Base-by-base conservation (phyloP, 1,140 invertebrate genomes). In the Matsumurasca onukii region DNA sequence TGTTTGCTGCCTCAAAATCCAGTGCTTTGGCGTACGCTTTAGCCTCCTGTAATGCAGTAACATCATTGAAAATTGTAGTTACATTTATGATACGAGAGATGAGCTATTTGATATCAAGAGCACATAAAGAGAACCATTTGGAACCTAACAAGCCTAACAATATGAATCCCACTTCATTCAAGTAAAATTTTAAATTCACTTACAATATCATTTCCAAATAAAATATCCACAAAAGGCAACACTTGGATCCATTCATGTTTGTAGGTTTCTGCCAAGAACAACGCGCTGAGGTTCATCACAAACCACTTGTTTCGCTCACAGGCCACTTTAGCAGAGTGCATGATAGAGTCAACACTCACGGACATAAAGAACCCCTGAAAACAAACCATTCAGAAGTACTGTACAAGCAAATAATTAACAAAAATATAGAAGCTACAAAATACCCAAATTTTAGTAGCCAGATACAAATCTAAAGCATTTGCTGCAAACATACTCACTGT, bases 201-300 rank as follows among this genome's bases (percentile, higher is more conserved):
- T 12, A 51, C 49, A 17, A 22, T 51, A 20, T 51, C 49, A n/a
- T 51, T 51, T 3, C 49, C 49, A 51, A 51, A 51, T 22, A 51
- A 51, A 22, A 51, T 3, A 51, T 51, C 49, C 3, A 20, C 24
- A 22, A 9, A 51, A 20, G 49, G 49, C 3, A 51, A 51, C 5
- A 20, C 49, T 20, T 51, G 3, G n/a, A 20, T 51, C 49, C 49
- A 51, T 5, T 22, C 49, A n/a, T 51, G 17, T 22, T 20, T 51
- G 49, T 51, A 51, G 5, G n/a, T 17, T 22, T 51, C 49, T 20
- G 49, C 49, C n/a, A 51, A 3, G 49, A 20, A 51, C 17, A 22
- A 20, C 5, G 49, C 49, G n/a, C 49, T 51, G 3, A 51, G n/a
- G n/a, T 51, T 51, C 49, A 51, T 51, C 49, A 51, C 24, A 22